Percentiles rank a stretch among this genome's conserved stretches.
Conservation (phyloP, 1,140 invertebrate species). For the Pemphigus obesinymphae region DNA sequence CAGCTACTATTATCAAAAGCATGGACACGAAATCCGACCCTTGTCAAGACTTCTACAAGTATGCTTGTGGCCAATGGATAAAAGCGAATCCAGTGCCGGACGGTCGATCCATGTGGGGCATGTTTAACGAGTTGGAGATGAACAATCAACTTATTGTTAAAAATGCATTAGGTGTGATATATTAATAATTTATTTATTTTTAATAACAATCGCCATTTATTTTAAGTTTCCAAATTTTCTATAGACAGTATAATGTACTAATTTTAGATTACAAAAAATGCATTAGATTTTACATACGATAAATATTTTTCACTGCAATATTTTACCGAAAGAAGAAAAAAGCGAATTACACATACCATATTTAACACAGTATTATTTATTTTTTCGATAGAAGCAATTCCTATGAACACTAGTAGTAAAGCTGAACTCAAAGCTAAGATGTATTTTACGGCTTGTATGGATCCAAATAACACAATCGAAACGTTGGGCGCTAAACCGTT, state of each 20-base stretch:
- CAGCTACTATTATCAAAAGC: conserved; percentile 76
- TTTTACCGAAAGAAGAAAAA: too few species aligned
- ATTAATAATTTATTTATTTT: neutral
- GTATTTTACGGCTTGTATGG: conserved; percentile 91
- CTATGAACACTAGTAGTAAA: conserved; percentile 62
- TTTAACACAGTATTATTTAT: neutral
- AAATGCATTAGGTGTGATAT: conserved; percentile 70
- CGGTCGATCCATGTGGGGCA: conserved; percentile 89
- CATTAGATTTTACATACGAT: too few species aligned
- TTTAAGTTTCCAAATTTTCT: too few species aligned
- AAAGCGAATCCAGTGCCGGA: conserved; percentile 86
- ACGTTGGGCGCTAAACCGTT: conserved; percentile 74
- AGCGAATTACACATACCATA: too few species aligned
- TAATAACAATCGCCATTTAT: too few species aligned
- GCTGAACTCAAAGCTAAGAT: conserved; percentile 83
- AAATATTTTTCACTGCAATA: too few species aligned
- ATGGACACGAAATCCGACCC: conserved; percentile 76
- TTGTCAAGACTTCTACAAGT: conserved; percentile 93
- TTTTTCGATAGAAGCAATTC: conserved; percentile 56
- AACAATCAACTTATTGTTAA: conserved; percentile 90
- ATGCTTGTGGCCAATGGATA: conserved; percentile 87
- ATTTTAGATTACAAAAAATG: too few species aligned
- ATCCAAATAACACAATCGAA: conserved; percentile 87
- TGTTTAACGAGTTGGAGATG: conserved; percentile 89
- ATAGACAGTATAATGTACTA: too few species aligned